Evolutionary conservation across 2,888 invertebrate genomes (phyloP).

Genomic region (Xylota segnis): DNA sequence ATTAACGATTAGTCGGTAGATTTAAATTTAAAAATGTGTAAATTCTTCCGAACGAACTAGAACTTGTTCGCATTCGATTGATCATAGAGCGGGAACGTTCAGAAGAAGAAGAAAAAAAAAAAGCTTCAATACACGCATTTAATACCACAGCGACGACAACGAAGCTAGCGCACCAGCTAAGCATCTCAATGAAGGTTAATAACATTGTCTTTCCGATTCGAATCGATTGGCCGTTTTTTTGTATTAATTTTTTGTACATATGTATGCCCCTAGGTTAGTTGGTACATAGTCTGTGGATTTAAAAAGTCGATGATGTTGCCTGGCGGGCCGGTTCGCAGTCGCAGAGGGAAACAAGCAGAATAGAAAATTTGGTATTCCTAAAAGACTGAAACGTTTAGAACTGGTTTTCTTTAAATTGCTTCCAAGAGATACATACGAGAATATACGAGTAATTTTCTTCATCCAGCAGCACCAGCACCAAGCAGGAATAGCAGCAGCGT

Average conservation of each 20-base stretch:
- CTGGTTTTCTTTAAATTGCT: constrained; percentile 74
- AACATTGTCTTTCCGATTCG: constrained; percentile 74
- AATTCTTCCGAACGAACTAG: constrained; percentile 58
- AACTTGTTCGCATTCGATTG: constrained; percentile 63
- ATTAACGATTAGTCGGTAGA: constrained; percentile 64
- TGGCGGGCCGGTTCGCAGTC: constrained; percentile 35
- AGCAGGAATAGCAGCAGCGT: not conserved
- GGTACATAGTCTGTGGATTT: constrained; percentile 44
- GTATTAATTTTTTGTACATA: constrained; percentile 42
- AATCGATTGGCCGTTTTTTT: constrained; percentile 73
- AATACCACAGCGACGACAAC: constrained; percentile 60
- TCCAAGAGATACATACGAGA: constrained; percentile 66
- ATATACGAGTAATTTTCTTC: constrained; percentile 69
- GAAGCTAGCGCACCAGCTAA: constrained; percentile 74
- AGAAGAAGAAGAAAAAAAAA: constrained; percentile 18
- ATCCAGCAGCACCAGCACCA: constrained; percentile 14
- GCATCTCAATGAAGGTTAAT: constrained; percentile 75
- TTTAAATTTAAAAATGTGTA: constrained; percentile 68
- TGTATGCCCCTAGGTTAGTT: constrained; percentile 9
- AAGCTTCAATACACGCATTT: constrained; percentile 62
- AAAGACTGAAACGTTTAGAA: constrained; percentile 73
- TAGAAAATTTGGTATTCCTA: constrained; percentile 76
- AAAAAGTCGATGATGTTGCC: constrained; percentile 65
- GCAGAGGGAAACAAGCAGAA: constrained; percentile 56
- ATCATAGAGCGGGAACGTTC: constrained; percentile 25